Conservation (phyloP, 2,113 vertebrate genomes). For the Chaetura pelagica region DNA sequence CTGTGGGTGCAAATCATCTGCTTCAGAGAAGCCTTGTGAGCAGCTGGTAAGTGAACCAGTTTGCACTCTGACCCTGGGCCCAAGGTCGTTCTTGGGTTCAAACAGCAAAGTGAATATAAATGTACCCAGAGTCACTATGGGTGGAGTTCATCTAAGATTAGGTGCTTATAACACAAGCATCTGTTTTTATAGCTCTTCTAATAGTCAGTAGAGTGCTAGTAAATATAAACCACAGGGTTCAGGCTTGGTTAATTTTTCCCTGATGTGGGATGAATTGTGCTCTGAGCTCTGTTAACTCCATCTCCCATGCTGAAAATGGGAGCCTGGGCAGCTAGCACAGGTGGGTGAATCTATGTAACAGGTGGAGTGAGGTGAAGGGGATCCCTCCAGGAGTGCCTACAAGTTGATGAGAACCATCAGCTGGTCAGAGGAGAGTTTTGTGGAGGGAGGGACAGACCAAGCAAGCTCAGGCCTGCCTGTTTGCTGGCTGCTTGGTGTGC, state of each 20-base stretch:
- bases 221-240: not conserved
- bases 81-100: not conserved
- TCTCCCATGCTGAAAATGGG: accelerated
- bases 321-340: not conserved
- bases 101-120: not conserved
- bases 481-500: not conserved
- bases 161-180: not conserved
- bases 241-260: not conserved
- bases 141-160: not conserved
- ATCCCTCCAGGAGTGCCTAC: not conserved
- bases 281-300: not conserved
- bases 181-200: constrained; percentile 2
- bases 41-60: not conserved
- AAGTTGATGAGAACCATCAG: not conserved
- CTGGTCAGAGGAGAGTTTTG: not conserved
- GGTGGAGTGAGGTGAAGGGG: not conserved
- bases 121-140: not conserved
- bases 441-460: accelerated
- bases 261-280: not conserved
- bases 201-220: not conserved
- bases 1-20: not conserved
- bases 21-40: not conserved
- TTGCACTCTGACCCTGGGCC: not conserved
- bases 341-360: not conserved
- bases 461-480: accelerated